phyloP scores from a whole-genome alignment of 2,888 invertebrate species.

The Drosophila nr. fundita region DNA sequence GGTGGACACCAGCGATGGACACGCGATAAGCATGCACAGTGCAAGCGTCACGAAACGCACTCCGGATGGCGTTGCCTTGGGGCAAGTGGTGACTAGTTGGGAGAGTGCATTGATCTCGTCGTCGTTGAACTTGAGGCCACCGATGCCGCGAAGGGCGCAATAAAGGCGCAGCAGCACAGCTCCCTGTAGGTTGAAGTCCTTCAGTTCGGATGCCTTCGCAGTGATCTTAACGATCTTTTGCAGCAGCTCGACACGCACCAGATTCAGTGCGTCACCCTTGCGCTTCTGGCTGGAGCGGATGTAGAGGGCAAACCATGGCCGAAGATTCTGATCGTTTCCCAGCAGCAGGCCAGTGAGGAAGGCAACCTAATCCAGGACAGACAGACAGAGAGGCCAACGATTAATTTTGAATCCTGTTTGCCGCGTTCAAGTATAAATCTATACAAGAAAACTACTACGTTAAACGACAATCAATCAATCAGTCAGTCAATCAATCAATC shows the following conservation, averaged over 20 bases:
- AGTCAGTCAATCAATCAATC: background rate
- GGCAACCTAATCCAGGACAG: constrained; percentile 86
- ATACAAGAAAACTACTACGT: background rate
- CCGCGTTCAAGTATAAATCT: background rate
- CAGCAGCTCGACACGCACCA: constrained; percentile 91
- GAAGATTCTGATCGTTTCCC: constrained; percentile 94
- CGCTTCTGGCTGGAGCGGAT: constrained; percentile 89
- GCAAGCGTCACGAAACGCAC: constrained; percentile 96
- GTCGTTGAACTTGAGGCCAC: constrained; percentile 96
- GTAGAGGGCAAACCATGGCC: constrained; percentile 97
- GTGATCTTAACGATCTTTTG: constrained; percentile 89
- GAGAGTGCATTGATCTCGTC: constrained; percentile 95
- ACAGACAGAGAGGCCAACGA: constrained; percentile 15
- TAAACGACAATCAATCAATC: background rate
- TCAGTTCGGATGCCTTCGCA: constrained; percentile 87
- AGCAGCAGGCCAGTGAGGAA: constrained; percentile 95
- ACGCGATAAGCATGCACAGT: constrained; percentile 97
- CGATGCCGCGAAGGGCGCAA: constrained; percentile 96
- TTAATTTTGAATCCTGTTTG: background rate
- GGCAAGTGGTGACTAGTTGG: constrained; percentile 94
- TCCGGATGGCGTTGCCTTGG: constrained; percentile 95
- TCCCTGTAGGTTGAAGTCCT: constrained; percentile 91
- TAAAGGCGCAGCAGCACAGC: constrained; percentile 95
- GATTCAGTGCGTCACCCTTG: constrained; percentile 88
- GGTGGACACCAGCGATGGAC: constrained; percentile 92